Base-by-base conservation (phyloP, 1,140 invertebrate genomes). In the Diprion similis region DNA sequence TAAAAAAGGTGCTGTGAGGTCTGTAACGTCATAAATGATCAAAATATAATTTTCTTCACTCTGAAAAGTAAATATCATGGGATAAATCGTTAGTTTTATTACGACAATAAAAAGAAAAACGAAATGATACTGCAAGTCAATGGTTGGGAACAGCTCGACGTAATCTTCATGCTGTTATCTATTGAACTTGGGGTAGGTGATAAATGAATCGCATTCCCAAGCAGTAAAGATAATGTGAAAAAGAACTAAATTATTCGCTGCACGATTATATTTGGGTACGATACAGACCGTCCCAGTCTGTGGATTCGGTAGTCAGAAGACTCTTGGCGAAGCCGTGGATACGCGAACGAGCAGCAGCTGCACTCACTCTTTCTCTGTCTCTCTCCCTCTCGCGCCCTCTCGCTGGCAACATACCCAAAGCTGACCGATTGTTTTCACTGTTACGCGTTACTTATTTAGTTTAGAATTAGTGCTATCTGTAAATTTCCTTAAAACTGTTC, bases 281-380 rank as follows among this genome's bases (percentile, higher is more conserved):
- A 70, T 88, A 88, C 86, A 86, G 87, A 88, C 85, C 86, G 79
- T 87, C 84, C 84, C 85, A 88, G 82, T 86, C 84, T 81, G 83
- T 81, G 73, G 84, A 80, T 79, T 86, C 85, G 84, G 82, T 88
- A 87, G 85, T 85, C 79, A 88, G 88, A 78, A 90, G 89, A 80
- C 85, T 88, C 82, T 89, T 89, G 82, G 85, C 87, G 84, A 89
- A 90, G 79, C 85, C 85, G 84, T 89, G 89, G 84, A 90, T 90
- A 79, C 89, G 89, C 83, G 85, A 86, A 79, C 87, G 87, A 82
- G 89, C 89, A 79, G 86, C 87, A 81, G 87, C 86, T 83, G 89
- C 89, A 82, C 88, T 89, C 78, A 81, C 78, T 79, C 87, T 86
- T 84, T 84, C 85, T 73, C 82, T 84, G 79, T 87, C 85, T 81